Conservation (phyloP, 1,140 invertebrate species). For the Mactra quadrangularis region DNA sequence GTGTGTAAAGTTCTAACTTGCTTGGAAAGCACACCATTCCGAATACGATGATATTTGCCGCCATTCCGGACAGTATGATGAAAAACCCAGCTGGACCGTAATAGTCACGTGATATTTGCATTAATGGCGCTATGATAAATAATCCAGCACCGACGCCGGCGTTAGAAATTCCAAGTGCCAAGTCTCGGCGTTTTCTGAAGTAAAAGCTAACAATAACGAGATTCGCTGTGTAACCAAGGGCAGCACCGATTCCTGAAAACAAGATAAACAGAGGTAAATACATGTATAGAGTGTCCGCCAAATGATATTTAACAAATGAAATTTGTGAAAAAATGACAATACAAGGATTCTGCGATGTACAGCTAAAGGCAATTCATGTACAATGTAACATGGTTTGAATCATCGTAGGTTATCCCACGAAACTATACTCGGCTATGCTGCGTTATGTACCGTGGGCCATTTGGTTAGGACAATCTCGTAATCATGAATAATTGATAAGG, state of each 20-base stretch:
- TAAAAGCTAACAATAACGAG: slow-evolving; percentile 51
- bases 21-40: slow-evolving; percentile 48
- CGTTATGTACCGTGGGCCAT: no score
- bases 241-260: slow-evolving; percentile 47
- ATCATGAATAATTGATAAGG: no score
- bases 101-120: slow-evolving; percentile 25
- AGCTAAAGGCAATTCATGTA: no score
- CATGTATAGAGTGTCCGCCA: no score
- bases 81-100: slow-evolving; percentile 57
- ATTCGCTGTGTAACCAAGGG: slow-evolving; percentile 45
- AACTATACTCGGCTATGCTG: no score
- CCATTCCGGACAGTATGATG: slow-evolving; percentile 38
- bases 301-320: no score
- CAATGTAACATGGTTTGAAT: no score
- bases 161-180: slow-evolving; percentile 48
- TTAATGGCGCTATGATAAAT: slow-evolving; percentile 36
- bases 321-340: no score
- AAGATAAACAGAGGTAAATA: no score
- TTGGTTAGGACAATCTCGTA: no score
- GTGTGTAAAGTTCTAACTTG: slow-evolving; percentile 28
- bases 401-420: no score
- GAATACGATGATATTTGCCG: slow-evolving; percentile 37
- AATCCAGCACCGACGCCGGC: slow-evolving; percentile 52
- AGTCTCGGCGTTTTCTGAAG: slow-evolving; percentile 28
- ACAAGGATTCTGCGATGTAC: no score